Percentiles rank a stretch among this genome's conserved stretches.
Conservation (phyloP, 2,888 invertebrate species). For the Platycheirus albimanus region DNA sequence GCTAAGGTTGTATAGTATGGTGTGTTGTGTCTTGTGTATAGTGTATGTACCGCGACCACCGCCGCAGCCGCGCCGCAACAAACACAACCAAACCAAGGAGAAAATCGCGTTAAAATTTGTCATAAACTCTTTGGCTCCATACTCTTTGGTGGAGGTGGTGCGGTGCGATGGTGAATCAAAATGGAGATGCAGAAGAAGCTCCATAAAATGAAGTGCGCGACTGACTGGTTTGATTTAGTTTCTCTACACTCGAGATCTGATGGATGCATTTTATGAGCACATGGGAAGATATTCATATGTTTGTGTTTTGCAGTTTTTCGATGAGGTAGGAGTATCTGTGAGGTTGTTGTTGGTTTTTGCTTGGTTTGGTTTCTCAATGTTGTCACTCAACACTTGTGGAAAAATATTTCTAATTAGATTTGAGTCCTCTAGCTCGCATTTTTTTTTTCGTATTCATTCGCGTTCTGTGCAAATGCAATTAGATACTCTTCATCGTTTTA, state of each 20-base stretch:
- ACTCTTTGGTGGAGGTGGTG: slow-evolving; percentile 8
- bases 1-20: slow-evolving; percentile 38
- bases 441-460: slow-evolving; percentile 9
- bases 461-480: slow-evolving; percentile 55
- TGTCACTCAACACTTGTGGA: slow-evolving; percentile 64
- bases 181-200: not conserved
- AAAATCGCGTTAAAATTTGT: slow-evolving; percentile 49
- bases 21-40: slow-evolving; percentile 9
- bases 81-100: slow-evolving; percentile 2
- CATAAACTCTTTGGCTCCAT: slow-evolving; percentile 25
- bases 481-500: slow-evolving; percentile 49
- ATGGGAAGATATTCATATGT: slow-evolving; percentile 23
- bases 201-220: slow-evolving; percentile 68
- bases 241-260: slow-evolving; percentile 32
- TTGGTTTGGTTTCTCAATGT: slow-evolving; percentile 32
- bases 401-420: slow-evolving; percentile 70
- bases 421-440: slow-evolving; percentile 4
- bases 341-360: not conserved
- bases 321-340: slow-evolving; percentile 56
- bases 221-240: slow-evolving; percentile 70
- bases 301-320: not conserved
- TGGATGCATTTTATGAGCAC: slow-evolving; percentile 31
- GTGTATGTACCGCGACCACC: too few species aligned
- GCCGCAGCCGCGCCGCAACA: slow-evolving; percentile 7
- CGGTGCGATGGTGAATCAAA: not conserved